Evolutionary conservation across 1,140 invertebrate genomes (phyloP), one percentile per base, ranked within the genome.

Genomic region (Zophobas atratus): DNA sequence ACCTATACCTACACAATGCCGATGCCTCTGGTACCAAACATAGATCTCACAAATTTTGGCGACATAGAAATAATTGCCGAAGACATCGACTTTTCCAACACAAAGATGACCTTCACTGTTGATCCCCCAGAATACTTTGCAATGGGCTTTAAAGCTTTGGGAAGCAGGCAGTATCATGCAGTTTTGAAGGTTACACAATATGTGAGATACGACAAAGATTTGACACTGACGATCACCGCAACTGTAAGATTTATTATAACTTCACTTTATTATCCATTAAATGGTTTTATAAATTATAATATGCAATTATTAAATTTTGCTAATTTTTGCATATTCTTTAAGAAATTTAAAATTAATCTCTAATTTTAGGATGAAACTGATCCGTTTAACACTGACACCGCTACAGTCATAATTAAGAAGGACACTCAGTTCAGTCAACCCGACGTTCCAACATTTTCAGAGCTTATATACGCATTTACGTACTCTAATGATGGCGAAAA

Each of bases 41-140:
- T 72, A 6, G 75, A 80, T 46, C 51, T 84, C 8, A 80, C 78
- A 33, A 6, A 70, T 20, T 77, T 79, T 46, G 82, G 82, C 33
- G 76, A 75, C 6, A 0, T 34, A 20, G 20, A 20, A 2, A 80
- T 84, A 5, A 78, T 39, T 36, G 82, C 55, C 0, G 38, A 8
- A 8, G 82, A 84, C 77, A 35, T 79, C 0, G 82, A 84, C 75
- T 82, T 84, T 51, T 77, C 82, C 6, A 84, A 82, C 70, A 72
- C 32, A 20, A 3, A 76, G 8, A 75, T 84, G 1, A 79, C 38
- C 5, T 83, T 84, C 63, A 56, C 70, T 0, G 73, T 82, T 46
- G 39, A 76, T 36, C 70, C 79, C 2, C 6, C 32, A 41, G 63
- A 72, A 0, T 71, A 80, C 51, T 82, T 82, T 72, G 33, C 1